phyloP scores from a whole-genome alignment of 2,113 vertebrate species.

The Stigmatopora argus region DNA sequence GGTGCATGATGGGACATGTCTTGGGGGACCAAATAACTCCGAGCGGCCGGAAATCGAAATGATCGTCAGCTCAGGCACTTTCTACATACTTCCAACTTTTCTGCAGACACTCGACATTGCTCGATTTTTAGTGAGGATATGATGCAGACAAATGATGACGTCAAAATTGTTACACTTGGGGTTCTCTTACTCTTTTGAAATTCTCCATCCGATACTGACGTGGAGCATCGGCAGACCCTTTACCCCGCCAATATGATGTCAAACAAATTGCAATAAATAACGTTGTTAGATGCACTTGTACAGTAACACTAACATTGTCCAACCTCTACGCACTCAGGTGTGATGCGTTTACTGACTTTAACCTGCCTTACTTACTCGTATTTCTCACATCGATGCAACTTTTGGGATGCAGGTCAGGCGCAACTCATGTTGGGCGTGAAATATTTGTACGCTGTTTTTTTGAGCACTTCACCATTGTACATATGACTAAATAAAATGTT shows the following conservation, averaged over 20 bases:
- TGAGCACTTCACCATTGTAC: constrained; percentile 66
- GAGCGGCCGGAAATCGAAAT: constrained; percentile 19
- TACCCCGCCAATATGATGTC: background rate
- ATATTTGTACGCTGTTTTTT: constrained; percentile 65
- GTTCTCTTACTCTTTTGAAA: background rate
- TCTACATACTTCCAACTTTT: constrained; percentile 7
- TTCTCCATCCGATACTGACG: constrained; percentile 7
- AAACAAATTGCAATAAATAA: constrained; percentile 24
- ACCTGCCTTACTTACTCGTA: constrained; percentile 17
- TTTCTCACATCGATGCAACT: constrained; percentile 42
- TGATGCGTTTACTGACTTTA: constrained; percentile 59
- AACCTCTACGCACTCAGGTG: constrained; percentile 45
- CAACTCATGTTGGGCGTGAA: constrained; percentile 56
- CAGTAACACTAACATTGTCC: constrained; percentile 50
- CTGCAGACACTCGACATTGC: constrained; percentile 10
- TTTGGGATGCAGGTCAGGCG: constrained; percentile 50
- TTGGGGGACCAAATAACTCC: constrained; percentile 59
- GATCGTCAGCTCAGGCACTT: constrained; percentile 22
- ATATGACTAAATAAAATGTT: constrained; percentile 59
- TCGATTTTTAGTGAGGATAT: constrained; percentile 9
- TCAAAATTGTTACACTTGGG: background rate
- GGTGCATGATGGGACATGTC: constrained; percentile 31
- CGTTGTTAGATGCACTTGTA: constrained; percentile 20
- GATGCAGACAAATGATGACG: constrained; percentile 15
- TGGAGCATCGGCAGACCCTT: constrained; percentile 1